Evolutionary conservation across 1,140 invertebrate genomes (phyloP).

Genomic region (Nebria ingens): DNA sequence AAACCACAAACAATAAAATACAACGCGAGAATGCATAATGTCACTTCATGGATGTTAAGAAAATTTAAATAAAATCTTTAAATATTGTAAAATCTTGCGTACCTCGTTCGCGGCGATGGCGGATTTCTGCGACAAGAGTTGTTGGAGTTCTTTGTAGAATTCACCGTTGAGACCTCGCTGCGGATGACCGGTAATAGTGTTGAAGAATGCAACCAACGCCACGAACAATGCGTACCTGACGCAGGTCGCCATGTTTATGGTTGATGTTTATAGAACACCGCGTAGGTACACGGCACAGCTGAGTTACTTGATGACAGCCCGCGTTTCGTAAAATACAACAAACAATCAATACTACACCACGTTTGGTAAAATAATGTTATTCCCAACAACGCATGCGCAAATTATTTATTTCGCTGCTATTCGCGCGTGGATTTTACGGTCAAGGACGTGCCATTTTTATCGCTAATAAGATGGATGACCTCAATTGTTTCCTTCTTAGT

Average conservation of each 20-base stretch:
- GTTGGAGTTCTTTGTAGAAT: conserved; percentile 11
- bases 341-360: not conserved
- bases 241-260: not conserved
- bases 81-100: no score
- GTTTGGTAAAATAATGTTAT: not conserved
- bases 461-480: no score
- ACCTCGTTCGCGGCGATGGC: not conserved
- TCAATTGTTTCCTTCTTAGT: no score
- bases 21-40: no score
- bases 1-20: no score
- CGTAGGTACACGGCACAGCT: not conserved
- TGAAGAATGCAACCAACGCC: not conserved
- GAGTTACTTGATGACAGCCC: not conserved
- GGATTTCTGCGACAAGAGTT: conserved; percentile 4
- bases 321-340: not conserved
- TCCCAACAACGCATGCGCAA: not conserved
- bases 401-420: not conserved
- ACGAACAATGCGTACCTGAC: not conserved
- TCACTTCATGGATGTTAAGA: no score
- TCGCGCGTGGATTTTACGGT: not conserved
- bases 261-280: no score
- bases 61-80: no score
- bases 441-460: no score
- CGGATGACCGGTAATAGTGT: not conserved
- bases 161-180: not conserved